Evolutionary conservation across 2,113 vertebrate species (phyloP).

Genomic region (Daboia siamensis): DNA sequence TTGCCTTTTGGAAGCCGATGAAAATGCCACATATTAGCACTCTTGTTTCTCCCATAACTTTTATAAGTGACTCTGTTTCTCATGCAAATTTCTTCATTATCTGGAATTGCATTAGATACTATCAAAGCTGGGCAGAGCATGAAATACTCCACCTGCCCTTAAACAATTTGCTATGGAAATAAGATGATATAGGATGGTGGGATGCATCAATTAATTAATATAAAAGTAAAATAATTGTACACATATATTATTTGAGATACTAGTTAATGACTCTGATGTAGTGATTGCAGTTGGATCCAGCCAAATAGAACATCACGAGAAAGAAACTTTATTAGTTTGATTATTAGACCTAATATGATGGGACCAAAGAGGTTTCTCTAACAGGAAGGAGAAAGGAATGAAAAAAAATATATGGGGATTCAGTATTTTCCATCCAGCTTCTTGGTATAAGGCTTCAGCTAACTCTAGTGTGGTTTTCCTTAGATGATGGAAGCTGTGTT

Average conservation of each 20-base stretch:
- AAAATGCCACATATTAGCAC: slow-evolving; percentile 60
- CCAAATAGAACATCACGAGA: slow-evolving; percentile 50
- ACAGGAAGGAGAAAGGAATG: slow-evolving; percentile 4
- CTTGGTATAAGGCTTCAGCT: slow-evolving; percentile 26
- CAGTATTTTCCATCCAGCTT: slow-evolving; percentile 8
- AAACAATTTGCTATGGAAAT: slow-evolving; percentile 70
- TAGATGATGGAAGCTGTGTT: neutral
- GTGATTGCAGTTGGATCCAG: slow-evolving; percentile 49
- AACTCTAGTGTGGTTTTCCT: slow-evolving; percentile 14
- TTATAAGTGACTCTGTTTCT: slow-evolving; percentile 62
- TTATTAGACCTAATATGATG: slow-evolving; percentile 59
- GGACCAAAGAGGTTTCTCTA: slow-evolving; percentile 54
- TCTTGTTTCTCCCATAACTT: slow-evolving; percentile 63
- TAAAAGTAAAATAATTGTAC: slow-evolving; percentile 59
- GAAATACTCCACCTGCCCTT: slow-evolving; percentile 35
- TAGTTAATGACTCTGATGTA: slow-evolving; percentile 62
- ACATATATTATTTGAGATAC: slow-evolving; percentile 65
- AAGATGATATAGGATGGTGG: slow-evolving; percentile 53
- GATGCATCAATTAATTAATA: slow-evolving; percentile 61
- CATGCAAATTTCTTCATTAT: slow-evolving; percentile 71
- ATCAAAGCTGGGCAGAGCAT: slow-evolving; percentile 59
- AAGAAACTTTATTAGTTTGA: slow-evolving; percentile 63
- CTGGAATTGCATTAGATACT: slow-evolving; percentile 65
- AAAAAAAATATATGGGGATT: slow-evolving; percentile 36
- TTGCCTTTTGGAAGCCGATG: slow-evolving; percentile 57